Percentiles rank a stretch among this genome's conserved stretches.
Conservation (phyloP, 2,797 vertebrate species). For the Jordanella pulchra region DNA sequence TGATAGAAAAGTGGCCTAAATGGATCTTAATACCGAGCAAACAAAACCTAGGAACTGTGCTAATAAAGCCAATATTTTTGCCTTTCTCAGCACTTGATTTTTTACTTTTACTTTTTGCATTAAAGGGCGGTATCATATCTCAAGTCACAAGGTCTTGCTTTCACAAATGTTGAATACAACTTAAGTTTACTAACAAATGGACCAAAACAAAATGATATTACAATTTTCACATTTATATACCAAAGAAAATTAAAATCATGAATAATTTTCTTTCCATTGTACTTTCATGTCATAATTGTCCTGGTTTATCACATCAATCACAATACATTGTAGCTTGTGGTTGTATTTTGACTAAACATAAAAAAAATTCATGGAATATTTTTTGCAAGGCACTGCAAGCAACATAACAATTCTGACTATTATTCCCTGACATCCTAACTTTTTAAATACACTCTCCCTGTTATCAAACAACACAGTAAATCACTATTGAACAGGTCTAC, state of each 20-base stretch:
- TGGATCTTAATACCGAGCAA: neutral
- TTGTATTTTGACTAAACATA: neutral
- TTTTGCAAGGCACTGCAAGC: neutral
- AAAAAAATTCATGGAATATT: neutral
- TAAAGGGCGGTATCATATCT: no score
- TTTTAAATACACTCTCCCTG: neutral
- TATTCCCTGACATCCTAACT: neutral
- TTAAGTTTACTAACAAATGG: no score
- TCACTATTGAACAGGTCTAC: constrained; percentile 36
- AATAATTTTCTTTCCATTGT: neutral
- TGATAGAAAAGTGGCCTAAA: neutral
- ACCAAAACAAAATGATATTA: neutral
- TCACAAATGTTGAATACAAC: no score
- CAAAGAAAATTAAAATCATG: neutral
- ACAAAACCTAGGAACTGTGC: no score
- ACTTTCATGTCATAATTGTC: neutral
- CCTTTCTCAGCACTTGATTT: no score
- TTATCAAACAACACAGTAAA: constrained; percentile 15
- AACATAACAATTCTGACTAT: neutral
- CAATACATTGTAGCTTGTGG: neutral
- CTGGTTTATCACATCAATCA: neutral
- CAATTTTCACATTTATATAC: neutral
- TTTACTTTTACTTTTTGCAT: no score
- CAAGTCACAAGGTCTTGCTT: no score
- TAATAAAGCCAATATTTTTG: no score